Evolutionary conservation across 2,888 invertebrate species (phyloP).

Genomic region (Stegophylla sp.): DNA sequence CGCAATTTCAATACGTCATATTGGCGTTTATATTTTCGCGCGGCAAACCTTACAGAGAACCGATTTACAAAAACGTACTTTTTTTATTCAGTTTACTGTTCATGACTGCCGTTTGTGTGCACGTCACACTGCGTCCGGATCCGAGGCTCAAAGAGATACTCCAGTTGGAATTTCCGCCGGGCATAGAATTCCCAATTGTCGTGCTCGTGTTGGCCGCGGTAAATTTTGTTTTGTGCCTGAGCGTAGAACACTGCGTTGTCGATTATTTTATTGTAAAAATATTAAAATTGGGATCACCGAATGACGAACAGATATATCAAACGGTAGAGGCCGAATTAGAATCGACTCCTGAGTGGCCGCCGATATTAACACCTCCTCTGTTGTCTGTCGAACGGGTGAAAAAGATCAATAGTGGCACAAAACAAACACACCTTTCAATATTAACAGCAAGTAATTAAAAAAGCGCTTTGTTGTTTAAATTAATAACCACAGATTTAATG

Average conservation of each 20-base stretch:
- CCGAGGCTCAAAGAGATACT: constrained; percentile 71
- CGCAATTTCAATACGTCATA: constrained; percentile 89
- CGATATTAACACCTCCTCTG: too few species aligned
- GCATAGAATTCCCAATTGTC: constrained; percentile 69
- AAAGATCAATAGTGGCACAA: too few species aligned
- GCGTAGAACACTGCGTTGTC: constrained; percentile 68
- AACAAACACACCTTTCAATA: too few species aligned
- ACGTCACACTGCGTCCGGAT: constrained; percentile 74
- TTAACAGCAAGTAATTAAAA: too few species aligned
- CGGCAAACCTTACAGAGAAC: constrained; percentile 86
- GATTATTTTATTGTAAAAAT: constrained; percentile 66
- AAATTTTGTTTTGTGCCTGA: constrained; percentile 68
- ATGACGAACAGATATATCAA: constrained; percentile 32
- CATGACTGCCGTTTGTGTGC: constrained; percentile 73
- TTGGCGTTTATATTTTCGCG: constrained; percentile 88
- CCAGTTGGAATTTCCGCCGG: constrained; percentile 74
- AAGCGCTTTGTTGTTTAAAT: too few species aligned
- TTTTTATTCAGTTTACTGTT: constrained; percentile 74
- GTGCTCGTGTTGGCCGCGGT: constrained; percentile 67
- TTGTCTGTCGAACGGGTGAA: too few species aligned
- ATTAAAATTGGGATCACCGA: constrained; percentile 37
- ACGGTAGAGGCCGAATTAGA: constrained; percentile 27
- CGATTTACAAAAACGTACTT: constrained; percentile 81
- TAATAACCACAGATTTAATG: too few species aligned
- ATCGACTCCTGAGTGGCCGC: constrained; percentile 50